Evolutionary conservation across 2,797 vertebrate species (phyloP).

Genomic region (Sebastolobus alascanus): DNA sequence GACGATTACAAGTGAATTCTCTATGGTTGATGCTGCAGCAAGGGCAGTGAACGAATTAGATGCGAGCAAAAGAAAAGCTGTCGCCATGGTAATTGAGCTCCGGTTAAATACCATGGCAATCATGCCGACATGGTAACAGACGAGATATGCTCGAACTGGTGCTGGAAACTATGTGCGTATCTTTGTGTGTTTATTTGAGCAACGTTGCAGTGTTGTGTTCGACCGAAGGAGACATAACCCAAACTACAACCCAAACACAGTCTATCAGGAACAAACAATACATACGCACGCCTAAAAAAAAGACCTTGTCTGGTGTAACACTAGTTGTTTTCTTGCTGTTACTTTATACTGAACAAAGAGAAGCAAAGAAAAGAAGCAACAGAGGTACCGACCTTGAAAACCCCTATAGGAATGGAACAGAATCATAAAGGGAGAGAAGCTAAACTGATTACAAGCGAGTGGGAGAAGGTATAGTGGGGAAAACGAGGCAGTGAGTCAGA

Average conservation of each 20-base stretch:
- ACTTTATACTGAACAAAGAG: constrained; percentile 59
- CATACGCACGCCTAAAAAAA: constrained; percentile 49
- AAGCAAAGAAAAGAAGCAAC: constrained; percentile 20
- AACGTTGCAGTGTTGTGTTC: constrained; percentile 47
- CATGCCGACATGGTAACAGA: constrained; percentile 39
- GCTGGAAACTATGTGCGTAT: constrained; percentile 43
- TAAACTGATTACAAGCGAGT: constrained; percentile 62
- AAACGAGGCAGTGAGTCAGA: constrained; percentile 37
- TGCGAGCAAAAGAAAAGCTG: constrained; percentile 39
- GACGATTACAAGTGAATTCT: constrained; percentile 56
- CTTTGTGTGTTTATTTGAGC: constrained; percentile 52
- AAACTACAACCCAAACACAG: constrained; percentile 44
- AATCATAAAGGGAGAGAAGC: constrained; percentile 54
- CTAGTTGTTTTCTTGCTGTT: constrained; percentile 67
- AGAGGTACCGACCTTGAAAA: constrained; percentile 49
- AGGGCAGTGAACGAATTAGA: constrained; percentile 43
- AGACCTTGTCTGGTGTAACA: constrained; percentile 50
- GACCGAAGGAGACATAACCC: constrained; percentile 37
- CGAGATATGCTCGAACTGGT: constrained; percentile 24
- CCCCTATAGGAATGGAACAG: constrained; percentile 45
- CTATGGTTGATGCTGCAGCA: constrained; percentile 39
- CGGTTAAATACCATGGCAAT: constrained; percentile 49
- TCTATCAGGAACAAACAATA: constrained; percentile 64
- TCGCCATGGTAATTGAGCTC: constrained; percentile 53
- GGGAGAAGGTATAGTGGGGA: constrained; percentile 39